Evolutionary conservation across 1,140 invertebrate species (phyloP), one percentile per base, ranked within the genome.

Genomic region (Mercenaria mercenaria): DNA sequence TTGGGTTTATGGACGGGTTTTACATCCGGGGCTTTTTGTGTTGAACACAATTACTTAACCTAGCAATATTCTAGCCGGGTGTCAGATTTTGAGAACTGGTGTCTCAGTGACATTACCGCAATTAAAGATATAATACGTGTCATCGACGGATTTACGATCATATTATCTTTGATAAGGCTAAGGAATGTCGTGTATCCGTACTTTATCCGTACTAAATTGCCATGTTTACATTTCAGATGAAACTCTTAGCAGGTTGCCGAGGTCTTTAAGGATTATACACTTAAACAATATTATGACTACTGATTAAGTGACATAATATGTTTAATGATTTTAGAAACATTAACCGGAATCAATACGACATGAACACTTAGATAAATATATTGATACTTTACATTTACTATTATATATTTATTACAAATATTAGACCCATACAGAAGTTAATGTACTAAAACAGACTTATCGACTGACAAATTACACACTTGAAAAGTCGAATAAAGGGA

Each of bases 271-370:
- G 79, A 61, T 59, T 81, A 81, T 77, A 37, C 52, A 81, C 37
- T 81, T 81, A n/a, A 59, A 39, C 52, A 37, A 61, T 39, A 61
- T 61, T 81, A 52, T 81, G 15, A 29, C 34, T 81, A 26, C 29
- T 81, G 79, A 81, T 81, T 81, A 81, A 11, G 37, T 79, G 76
- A 50, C 76, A 79, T 79, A 79, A 79, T 52, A 79, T 52, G 43
- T 79, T 79, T 79, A 50, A 79, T 79, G 50, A 50, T 50, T 79
- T 50, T 32, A 8, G 76, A 79, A 72, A 79, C 76, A 79, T 79
- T 79, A 34, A 50, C 37, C 76, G 3, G 0, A 18, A 79, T 52
- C 76, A 43, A 79, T 79, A 56, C 29, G 26, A 26, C 26, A 64
- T 79, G 29, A 32, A 56, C 6, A 50, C 41, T 52, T 23, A 52